Percentiles rank a stretch among this genome's conserved stretches.
Conservation (phyloP, 2,797 vertebrate species). For the Urosaurus nigricauda region DNA sequence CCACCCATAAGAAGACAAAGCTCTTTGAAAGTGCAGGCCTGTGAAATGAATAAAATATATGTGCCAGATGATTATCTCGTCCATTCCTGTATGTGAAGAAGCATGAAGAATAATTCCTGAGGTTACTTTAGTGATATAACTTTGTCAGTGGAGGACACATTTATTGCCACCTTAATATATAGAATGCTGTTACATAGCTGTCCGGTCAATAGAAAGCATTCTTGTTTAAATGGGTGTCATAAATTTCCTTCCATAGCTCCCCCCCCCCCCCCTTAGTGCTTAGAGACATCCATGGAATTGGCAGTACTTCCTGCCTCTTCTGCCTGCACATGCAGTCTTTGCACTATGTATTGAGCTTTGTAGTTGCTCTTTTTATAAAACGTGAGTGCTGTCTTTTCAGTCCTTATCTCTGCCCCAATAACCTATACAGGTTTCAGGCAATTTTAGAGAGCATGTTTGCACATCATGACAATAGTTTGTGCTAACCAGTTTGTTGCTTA, state of each 20-base stretch:
- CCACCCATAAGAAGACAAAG: background rate
- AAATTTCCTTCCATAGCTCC: background rate
- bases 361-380: background rate
- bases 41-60: background rate
- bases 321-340: background rate
- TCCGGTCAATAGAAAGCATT: background rate
- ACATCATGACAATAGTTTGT: background rate
- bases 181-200: background rate
- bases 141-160: background rate
- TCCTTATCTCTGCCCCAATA: background rate
- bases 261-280: background rate
- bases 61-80: background rate
- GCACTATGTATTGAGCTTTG: background rate
- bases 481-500: background rate
- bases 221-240: background rate
- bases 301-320: background rate
- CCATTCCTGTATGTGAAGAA: background rate
- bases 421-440: background rate
- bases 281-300: background rate
- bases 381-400: background rate
- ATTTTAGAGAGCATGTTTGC: background rate
- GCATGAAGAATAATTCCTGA: background rate
- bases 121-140: background rate
- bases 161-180: background rate
- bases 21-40: conserved; percentile 2